These are phyloP conservation scores for Gymnarchus niloticus DNA, from an alignment of 2,113 vertebrate genomes.

Conservation along the genomic window DNA sequence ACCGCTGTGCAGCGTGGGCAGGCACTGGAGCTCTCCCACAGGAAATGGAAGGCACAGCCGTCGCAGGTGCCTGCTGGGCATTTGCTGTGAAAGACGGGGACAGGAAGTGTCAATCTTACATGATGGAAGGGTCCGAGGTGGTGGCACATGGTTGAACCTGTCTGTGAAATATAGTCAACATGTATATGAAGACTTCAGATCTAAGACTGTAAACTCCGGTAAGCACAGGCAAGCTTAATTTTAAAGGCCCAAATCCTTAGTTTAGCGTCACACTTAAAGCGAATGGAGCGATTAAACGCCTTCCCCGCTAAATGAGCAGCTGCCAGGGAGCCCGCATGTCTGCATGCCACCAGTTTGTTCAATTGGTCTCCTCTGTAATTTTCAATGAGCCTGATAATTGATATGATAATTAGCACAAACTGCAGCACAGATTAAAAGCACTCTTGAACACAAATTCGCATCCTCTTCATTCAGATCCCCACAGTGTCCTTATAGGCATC, in stretches of 20 bases:
- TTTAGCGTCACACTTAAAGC: neutral
- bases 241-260: neutral
- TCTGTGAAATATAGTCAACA: too few relatives aligned
- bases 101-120: too few relatives aligned
- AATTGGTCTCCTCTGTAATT: neutral
- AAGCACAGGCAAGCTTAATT: neutral
- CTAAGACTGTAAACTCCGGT: neutral
- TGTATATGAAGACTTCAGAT: neutral
- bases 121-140: too few relatives aligned
- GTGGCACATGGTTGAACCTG: too few relatives aligned
- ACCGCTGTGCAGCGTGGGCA: slow-evolving; percentile 75
- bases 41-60: slow-evolving; percentile 81
- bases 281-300: neutral
- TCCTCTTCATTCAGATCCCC: neutral
- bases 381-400: slow-evolving; percentile 5
- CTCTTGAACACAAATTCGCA: neutral
- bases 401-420: slow-evolving; percentile 1
- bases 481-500: slow-evolving; percentile 4
- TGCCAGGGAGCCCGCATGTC: neutral
- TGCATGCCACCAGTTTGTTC: neutral
- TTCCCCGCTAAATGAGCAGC: neutral
- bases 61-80: slow-evolving; percentile 86
- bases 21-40: slow-evolving; percentile 79
- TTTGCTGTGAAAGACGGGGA: slow-evolving; percentile 53
- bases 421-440: neutral